Conservation (phyloP, 2,113 vertebrate species). For the Conger conger region DNA sequence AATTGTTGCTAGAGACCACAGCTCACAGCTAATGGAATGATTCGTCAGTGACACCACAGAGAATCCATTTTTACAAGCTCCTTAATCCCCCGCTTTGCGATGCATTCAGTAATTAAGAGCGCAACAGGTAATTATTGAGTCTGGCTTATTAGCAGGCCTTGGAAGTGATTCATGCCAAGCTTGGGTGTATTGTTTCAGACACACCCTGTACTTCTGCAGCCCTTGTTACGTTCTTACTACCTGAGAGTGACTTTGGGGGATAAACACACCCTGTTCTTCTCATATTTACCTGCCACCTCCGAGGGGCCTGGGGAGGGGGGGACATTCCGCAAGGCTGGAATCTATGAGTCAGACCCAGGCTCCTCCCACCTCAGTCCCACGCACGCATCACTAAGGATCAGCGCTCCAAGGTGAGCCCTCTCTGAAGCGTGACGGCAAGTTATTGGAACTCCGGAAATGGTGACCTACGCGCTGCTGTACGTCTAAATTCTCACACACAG, state of each 20-base stretch:
- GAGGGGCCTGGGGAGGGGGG: background rate
- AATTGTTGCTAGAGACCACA: conserved; percentile 24
- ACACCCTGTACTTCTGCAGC: conserved; percentile 7
- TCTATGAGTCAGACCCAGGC: background rate
- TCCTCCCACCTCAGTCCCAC: conserved; percentile 3
- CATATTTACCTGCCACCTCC: background rate
- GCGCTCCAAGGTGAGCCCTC: background rate
- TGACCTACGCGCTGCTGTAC: background rate
- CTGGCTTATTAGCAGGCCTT: conserved; percentile 21
- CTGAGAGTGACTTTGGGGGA: background rate
- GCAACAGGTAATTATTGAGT: conserved; percentile 14
- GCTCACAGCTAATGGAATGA: conserved; percentile 18
- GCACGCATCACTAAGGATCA: background rate
- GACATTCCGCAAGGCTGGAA: background rate
- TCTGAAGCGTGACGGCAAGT: background rate
- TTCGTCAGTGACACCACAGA: background rate
- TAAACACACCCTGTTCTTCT: background rate
- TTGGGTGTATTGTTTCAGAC: background rate
- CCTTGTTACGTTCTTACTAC: background rate
- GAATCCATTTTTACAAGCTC: conserved; percentile 1
- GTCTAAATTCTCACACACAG: background rate
- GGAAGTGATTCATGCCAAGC: conserved; percentile 27
- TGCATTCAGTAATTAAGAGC: conserved; percentile 15
- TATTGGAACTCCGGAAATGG: background rate
- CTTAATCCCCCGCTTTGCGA: conserved; percentile 5